A percentile compares a stretch with the other conserved stretches of the same genome.
phyloP scores from a whole-genome alignment of 2,888 invertebrate species.

The Aspidapion aeneum region DNA sequence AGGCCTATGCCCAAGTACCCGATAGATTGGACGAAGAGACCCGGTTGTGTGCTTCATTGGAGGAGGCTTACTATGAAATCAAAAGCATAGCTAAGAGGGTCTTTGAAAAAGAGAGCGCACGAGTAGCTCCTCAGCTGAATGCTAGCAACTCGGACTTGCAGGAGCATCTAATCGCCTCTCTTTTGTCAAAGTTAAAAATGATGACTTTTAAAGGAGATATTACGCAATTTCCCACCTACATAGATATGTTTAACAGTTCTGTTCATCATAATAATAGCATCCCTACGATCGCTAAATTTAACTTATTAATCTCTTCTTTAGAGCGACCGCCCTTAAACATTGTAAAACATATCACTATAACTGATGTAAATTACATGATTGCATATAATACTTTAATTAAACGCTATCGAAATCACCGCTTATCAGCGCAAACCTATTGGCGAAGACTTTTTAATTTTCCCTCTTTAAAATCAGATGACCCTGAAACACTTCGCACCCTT shows the following conservation, averaged over 20 bases:
- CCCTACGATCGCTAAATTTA: neutral
- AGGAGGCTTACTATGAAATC: too few species aligned
- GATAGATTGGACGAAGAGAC: too few species aligned
- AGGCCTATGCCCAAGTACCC: too few species aligned
- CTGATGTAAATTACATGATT: neutral
- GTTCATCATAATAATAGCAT: neutral
- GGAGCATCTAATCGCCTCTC: too few species aligned
- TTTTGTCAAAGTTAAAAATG: too few species aligned
- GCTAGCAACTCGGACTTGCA: too few species aligned
- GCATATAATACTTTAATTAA: neutral
- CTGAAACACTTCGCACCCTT: neutral
- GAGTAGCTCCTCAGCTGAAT: too few species aligned
- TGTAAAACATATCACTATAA: neutral
- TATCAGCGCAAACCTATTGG: neutral
- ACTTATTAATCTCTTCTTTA: neutral
- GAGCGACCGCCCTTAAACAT: neutral
- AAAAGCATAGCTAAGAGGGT: too few species aligned
- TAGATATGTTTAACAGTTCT: neutral
- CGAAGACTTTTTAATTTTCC: neutral
- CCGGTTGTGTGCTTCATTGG: too few species aligned
- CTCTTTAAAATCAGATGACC: neutral
- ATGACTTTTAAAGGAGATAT: neutral
- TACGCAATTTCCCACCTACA: neutral
- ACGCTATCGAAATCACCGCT: neutral
- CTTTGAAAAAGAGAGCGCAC: too few species aligned